A percentile compares a stretch with the other conserved stretches of the same genome.
phyloP scores from a whole-genome alignment of 1,140 invertebrate species.

The Rhynchophorus ferrugineus region DNA sequence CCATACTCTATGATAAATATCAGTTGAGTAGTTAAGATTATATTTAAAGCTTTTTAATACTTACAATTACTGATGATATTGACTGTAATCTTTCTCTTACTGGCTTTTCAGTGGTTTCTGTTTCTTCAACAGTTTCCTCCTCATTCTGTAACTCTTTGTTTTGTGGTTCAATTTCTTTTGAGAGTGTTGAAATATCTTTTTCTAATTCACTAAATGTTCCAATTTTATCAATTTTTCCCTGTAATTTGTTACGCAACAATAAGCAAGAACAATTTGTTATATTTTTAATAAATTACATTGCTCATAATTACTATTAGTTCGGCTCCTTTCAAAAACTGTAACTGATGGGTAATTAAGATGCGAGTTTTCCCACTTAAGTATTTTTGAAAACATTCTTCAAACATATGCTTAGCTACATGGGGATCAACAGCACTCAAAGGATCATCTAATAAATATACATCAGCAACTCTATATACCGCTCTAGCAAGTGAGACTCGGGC shows the following conservation, averaged over 20 bases:
- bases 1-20: constrained; percentile 18
- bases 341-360: constrained; percentile 74
- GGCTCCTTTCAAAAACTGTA: constrained; percentile 69
- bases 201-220: constrained; percentile 35
- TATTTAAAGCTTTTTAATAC: not conserved
- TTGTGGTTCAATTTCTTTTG: constrained; percentile 14
- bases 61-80: constrained; percentile 18
- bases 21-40: too few species aligned
- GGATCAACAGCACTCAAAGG: constrained; percentile 72
- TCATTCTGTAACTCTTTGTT: constrained; percentile 6
- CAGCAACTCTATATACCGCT: constrained; percentile 58
- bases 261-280: not conserved
- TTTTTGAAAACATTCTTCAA: constrained; percentile 56
- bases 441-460: constrained; percentile 77
- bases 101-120: constrained; percentile 2
- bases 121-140: constrained; percentile 1
- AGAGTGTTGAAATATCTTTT: constrained; percentile 15
- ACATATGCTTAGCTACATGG: constrained; percentile 62
- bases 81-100: constrained; percentile 20
- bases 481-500: constrained; percentile 54
- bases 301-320: constrained; percentile 63
- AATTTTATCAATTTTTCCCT: constrained; percentile 42
- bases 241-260: constrained; percentile 9
- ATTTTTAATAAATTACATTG: constrained; percentile 48
- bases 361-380: constrained; percentile 47